Evolutionary conservation across 2,888 invertebrate species (phyloP).

Genomic region (Acleris laterana): DNA sequence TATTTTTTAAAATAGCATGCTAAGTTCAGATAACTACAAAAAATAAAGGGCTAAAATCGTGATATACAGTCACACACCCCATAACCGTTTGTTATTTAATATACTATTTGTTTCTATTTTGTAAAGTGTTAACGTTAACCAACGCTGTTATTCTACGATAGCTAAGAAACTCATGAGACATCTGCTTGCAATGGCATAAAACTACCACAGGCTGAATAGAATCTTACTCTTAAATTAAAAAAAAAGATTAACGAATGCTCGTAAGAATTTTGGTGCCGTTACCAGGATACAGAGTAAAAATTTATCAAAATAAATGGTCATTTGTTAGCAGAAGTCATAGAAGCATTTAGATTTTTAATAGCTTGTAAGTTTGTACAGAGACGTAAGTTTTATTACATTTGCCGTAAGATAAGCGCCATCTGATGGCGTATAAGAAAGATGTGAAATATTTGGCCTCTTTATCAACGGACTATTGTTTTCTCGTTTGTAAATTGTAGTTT

Average conservation of each 20-base stretch:
- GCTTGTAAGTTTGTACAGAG: slow-evolving; percentile 31
- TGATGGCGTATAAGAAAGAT: slow-evolving; percentile 17
- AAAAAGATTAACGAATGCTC: background rate
- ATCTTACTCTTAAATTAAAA: too few relatives aligned
- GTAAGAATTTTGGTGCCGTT: slow-evolving; percentile 3
- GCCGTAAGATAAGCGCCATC: slow-evolving; percentile 18
- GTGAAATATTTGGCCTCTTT: slow-evolving; percentile 33
- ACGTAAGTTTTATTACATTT: slow-evolving; percentile 15
- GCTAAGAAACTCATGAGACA: slow-evolving; percentile 39
- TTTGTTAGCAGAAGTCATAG: slow-evolving; percentile 1
- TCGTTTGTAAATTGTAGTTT: slow-evolving; percentile 34
- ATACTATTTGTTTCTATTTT: slow-evolving; percentile 35
- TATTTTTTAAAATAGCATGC: too few relatives aligned
- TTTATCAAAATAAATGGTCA: background rate
- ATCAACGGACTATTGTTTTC: slow-evolving; percentile 31
- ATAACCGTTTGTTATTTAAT: slow-evolving; percentile 44
- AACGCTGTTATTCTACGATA: slow-evolving; percentile 52
- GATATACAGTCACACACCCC: slow-evolving; percentile 34
- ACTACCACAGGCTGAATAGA: too few relatives aligned
- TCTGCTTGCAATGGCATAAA: background rate
- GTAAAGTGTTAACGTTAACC: slow-evolving; percentile 49
- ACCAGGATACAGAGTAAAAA: background rate
- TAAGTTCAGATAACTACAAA: too few relatives aligned
- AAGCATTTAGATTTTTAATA: slow-evolving; percentile 34
- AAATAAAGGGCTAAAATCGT: background rate